Base-by-base conservation (phyloP, 2,113 vertebrate genomes). In the Hiodon alosoides region DNA sequence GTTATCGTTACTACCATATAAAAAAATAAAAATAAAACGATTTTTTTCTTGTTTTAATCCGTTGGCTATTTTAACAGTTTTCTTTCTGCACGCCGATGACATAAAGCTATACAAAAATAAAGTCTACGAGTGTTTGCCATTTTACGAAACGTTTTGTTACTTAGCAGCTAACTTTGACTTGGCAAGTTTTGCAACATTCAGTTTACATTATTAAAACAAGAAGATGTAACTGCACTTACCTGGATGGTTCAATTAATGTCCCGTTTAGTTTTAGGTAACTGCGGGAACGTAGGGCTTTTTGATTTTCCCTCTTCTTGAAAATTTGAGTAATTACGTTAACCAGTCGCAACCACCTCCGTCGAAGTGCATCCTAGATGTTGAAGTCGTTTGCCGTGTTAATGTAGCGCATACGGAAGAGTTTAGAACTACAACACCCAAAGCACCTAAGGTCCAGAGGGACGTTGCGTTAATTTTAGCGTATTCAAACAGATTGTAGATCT, bases 251-350 rank as follows among this genome's bases (percentile, higher is more conserved):
- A 31, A 31, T 31, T 6, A 8, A 55, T 47, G 10, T 64, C 7
- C 8, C 2, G 31, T 67, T 60, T 60, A 60, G 11, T 14, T 60
- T 31, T 1, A 31, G 2, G 0, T 31, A 31, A 31, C 31, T 31
- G 31, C 31, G 31, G n/a, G 8, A 2, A 0, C 6, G 68, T 53
- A 31, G 31, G 4, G 2, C 68, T 4, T 2, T 87, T 89, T 83
- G 65, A 71, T 75, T 84, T 83, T 86, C 82, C 86, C 87, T 76
- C 75, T 65, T 4, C 0, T 10, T 48, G 53, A n/a, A 31, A n/a
- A 52, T 11, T 14, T 54, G 7, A 8, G 14, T 52, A 5, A 52
- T 14, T 16, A 76, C 78, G 73, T 82, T 74, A 82, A 6, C 11
- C 31, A 31, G 0, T 31, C 31, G 31, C 31, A 52, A 74, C 2